Base-by-base conservation (phyloP, 2,888 invertebrate species). In the Andrena fulva region DNA sequence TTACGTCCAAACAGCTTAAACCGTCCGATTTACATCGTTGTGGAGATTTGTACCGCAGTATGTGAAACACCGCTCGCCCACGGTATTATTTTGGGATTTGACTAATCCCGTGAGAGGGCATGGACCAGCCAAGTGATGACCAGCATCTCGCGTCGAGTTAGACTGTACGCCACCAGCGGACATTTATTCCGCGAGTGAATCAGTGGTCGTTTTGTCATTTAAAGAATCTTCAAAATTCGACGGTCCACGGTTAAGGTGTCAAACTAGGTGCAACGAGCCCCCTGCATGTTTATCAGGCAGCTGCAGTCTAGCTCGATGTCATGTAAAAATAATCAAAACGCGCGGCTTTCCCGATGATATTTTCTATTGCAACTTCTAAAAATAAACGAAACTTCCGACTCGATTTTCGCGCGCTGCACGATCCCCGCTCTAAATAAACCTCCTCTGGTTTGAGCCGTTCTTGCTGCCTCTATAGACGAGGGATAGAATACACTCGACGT, bases 51-150 rank as follows among this genome's bases (percentile, higher is more conserved):
- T 77, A 81, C 63, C 67, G 71, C 68, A 56, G 48, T 79, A 60
- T 70, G 77, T 62, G 85, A 71, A 77, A 74, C 66, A 64, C 68
- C 56, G 63, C 67, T 62, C 78, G 83, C 64, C 77, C 78, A 76
- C 78, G 79, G 80, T 88, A 88, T 88, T 88, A 88, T 88, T 89
- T 88, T 89, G 79, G 87, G 89, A 87, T 85, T 88, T 89, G 88
- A 88, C 88, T 88, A 88, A 89, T 89, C 87, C 87, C 80, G 79
- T 71, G 89, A 85, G 85, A 82, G 89, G 83, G 84, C 87, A 88
- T 83, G 81, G 76, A 85, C 84, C 85, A 84, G 74, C 60, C 50
- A 76, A 82, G 63, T 48, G 81, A 84, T 87, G 85, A 88, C 80
- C 82, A 76, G 56, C 69, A 62, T 63, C 56, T 75, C 78, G 79